A percentile compares a stretch with the other conserved stretches of the same genome.
These are phyloP conservation scores for Microplitis demolitor DNA, from an alignment of 1,140 invertebrate genomes.

Conservation along the genomic window DNA sequence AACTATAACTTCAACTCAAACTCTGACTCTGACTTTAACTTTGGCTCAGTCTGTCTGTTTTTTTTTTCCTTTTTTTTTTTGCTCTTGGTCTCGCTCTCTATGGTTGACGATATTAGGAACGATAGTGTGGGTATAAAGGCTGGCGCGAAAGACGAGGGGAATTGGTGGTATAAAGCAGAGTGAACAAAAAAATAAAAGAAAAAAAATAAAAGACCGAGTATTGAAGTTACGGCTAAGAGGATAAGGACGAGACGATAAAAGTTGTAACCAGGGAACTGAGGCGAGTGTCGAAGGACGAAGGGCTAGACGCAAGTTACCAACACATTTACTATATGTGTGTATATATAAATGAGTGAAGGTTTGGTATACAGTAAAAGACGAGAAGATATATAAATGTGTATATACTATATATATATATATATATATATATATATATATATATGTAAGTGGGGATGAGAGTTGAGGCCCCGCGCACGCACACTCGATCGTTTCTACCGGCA, in stretches of 20 bases:
- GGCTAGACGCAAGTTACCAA: neutral
- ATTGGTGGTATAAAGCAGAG: neutral
- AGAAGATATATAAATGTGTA: neutral
- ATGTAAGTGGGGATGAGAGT: slow-evolving; percentile 16
- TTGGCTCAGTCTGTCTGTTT: no score
- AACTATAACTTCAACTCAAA: neutral
- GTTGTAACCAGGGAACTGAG: neutral
- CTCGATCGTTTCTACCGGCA: slow-evolving; percentile 51
- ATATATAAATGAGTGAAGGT: neutral
- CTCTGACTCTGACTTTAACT: no score
- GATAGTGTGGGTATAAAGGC: neutral
- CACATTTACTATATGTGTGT: neutral
- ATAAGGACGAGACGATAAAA: slow-evolving; percentile 1
- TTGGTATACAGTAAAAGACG: slow-evolving; percentile 2
- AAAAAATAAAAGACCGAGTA: neutral
- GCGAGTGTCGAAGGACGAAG: neutral
- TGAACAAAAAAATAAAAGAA: neutral
- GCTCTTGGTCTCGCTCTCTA: no score
- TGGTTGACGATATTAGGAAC: neutral
- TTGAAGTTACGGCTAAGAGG: neutral
- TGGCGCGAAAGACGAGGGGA: neutral
- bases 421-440: neutral
- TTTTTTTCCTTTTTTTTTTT: no score
- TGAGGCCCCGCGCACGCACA: slow-evolving; percentile 39
- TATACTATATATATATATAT: neutral